A percentile compares a stretch with the other conserved stretches of the same genome.
These are phyloP conservation scores for Ciconia maguari DNA, from an alignment of 2,113 vertebrate genomes.

Conservation along the genomic window DNA sequence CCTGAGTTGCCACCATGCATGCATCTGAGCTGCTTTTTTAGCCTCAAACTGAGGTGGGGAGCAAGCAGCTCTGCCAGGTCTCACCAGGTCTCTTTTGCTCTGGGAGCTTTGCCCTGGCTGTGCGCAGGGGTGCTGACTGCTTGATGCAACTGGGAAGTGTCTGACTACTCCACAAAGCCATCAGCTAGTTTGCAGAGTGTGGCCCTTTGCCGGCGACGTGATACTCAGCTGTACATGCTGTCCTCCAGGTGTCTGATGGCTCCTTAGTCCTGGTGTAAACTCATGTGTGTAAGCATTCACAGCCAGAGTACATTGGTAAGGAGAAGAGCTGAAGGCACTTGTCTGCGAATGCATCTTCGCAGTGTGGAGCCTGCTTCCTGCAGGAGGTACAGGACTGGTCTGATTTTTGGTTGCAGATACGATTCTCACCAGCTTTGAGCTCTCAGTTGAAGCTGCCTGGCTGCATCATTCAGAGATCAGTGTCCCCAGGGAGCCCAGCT, in stretches of 20 bases:
- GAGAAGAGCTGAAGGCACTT: neutral
- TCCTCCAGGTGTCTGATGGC: neutral
- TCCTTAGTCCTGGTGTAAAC: neutral
- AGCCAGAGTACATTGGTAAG: neutral
- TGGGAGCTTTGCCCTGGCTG: neutral
- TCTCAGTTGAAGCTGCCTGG: neutral
- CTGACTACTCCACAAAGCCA: neutral
- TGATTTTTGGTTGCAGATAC: neutral
- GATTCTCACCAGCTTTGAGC: neutral
- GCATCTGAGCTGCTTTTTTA: neutral
- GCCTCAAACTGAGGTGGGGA: neutral
- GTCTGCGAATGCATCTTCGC: neutral
- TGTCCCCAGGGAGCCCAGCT: neutral
- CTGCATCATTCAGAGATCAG: neutral
- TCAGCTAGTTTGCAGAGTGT: neutral
- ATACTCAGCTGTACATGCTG: neutral
- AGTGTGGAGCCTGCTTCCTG: neutral
- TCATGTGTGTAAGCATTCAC: neutral
- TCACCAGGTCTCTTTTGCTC: neutral
- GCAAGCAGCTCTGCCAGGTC: neutral
- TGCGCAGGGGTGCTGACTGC: fast-evolving
- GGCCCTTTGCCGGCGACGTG: neutral
- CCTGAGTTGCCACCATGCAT: neutral
- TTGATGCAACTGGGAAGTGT: neutral
- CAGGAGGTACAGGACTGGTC: neutral